These are phyloP conservation scores for Epistrophella euchroma DNA, from an alignment of 2,888 invertebrate species.

Conservation along the genomic window DNA sequence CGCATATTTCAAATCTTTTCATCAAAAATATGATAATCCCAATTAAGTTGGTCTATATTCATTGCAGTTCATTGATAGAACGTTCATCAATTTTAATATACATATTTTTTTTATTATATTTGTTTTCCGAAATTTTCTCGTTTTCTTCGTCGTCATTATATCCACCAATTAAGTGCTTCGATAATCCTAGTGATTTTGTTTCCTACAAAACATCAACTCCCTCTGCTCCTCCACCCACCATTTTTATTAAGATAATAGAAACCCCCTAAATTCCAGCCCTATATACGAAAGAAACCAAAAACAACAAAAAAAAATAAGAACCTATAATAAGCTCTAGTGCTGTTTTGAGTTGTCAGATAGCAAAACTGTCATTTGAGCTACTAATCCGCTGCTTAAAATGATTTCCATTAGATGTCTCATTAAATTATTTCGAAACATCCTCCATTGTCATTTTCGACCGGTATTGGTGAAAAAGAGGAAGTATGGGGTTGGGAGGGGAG, in stretches of 20 bases:
- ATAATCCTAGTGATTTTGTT: conserved; percentile 41
- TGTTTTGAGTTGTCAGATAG: conserved; percentile 52
- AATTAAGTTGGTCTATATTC: conserved; percentile 37
- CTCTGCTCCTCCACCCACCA: accelerated
- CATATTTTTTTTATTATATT: conserved; percentile 10
- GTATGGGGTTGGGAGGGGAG: no score
- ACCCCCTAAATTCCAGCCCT: background rate
- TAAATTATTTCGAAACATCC: conserved; percentile 71
- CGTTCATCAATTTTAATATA: conserved; percentile 42
- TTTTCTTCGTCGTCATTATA: conserved; percentile 35
- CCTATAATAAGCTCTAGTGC: conserved; percentile 11
- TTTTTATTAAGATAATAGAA: background rate
- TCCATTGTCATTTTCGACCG: conserved; percentile 56
- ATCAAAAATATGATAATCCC: conserved; percentile 13
- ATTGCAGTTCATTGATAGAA: conserved; percentile 52
- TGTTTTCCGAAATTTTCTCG: background rate
- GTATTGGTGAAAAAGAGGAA: background rate
- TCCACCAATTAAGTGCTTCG: conserved; percentile 63
- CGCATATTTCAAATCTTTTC: conserved; percentile 5
- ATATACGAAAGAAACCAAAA: background rate
- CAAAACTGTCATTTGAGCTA: conserved; percentile 58
- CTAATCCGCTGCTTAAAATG: conserved; percentile 71
- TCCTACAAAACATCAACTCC: background rate
- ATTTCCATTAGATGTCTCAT: conserved; percentile 74
- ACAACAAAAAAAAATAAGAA: background rate